Conservation (phyloP, 2,113 vertebrate species). For the Prolemur simus region DNA sequence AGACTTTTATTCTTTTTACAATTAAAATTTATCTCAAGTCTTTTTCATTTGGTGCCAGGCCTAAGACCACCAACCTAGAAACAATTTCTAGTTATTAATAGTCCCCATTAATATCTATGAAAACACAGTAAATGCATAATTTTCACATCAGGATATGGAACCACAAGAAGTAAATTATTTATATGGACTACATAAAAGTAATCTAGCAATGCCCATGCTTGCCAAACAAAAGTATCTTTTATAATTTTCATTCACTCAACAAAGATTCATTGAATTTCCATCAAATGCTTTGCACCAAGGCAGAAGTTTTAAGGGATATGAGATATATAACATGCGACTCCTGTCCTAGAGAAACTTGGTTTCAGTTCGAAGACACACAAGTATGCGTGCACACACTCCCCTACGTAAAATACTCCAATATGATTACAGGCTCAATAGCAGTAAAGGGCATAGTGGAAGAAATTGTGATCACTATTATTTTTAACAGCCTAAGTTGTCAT, state of each 20-base stretch:
- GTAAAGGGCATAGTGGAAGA: background rate
- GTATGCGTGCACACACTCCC: background rate
- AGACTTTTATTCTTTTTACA: constrained; percentile 57
- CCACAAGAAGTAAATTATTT: constrained; percentile 77
- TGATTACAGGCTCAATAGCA: background rate
- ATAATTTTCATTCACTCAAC: constrained; percentile 55
- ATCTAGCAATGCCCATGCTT: constrained; percentile 52
- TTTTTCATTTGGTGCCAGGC: constrained; percentile 41
- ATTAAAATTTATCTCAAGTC: constrained; percentile 65
- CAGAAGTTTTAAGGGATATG: constrained; percentile 1
- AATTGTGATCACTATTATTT: background rate
- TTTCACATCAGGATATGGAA: constrained; percentile 74
- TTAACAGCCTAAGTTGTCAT: constrained; percentile 45
- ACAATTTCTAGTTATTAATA: constrained; percentile 73
- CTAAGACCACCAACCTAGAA: constrained; percentile 73
- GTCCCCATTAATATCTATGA: constrained; percentile 76
- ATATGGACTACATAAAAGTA: constrained; percentile 72
- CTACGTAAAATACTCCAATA: background rate
- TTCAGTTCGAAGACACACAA: background rate
- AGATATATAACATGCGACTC: background rate
- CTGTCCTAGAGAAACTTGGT: background rate
- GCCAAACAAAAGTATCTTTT: constrained; percentile 67
- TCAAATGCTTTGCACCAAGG: background rate
- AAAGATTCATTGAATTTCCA: constrained; percentile 50
- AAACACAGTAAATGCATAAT: constrained; percentile 77